These are phyloP conservation scores for Sigmodon hispidus DNA, from an alignment of 2,113 vertebrate species.

Conservation along the genomic window DNA sequence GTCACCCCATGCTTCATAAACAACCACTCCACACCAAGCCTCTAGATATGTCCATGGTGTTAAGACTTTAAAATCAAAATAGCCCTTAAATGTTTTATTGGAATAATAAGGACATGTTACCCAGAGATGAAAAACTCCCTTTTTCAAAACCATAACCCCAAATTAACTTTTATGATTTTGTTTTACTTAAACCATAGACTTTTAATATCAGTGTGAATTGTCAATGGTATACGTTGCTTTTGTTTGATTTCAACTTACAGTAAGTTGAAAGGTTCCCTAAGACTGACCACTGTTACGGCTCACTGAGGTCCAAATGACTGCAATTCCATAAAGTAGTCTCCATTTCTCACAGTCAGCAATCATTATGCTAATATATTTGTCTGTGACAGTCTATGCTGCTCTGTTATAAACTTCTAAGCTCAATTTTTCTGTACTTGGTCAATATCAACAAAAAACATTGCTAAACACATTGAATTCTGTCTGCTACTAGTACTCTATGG, in stretches of 20 bases:
- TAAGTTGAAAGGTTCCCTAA: not conserved
- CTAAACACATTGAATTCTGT: conserved; percentile 31
- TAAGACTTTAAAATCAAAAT: conserved; percentile 74
- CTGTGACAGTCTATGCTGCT: not conserved
- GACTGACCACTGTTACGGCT: not conserved
- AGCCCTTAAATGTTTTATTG: conserved; percentile 64
- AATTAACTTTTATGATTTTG: conserved; percentile 7
- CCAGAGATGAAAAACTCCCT: not conserved
- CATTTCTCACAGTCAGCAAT: not conserved
- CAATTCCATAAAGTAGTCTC: not conserved
- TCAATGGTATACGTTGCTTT: not conserved
- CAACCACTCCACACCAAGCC: conserved; percentile 55
- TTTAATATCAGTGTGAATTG: conserved; percentile 20
- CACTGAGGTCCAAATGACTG: not conserved
- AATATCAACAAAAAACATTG: conserved; percentile 2
- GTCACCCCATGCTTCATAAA: conserved; percentile 37
- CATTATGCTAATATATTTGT: not conserved
- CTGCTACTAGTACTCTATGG: not conserved
- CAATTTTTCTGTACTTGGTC: conserved; percentile 35
- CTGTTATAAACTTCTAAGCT: conserved; percentile 2
- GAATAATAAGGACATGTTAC: conserved; percentile 61
- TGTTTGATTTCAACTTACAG: conserved; percentile 19
- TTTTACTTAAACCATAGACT: conserved; percentile 2
- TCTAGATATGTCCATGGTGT: conserved; percentile 42
- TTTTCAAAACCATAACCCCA: conserved; percentile 21